These are phyloP conservation scores for Semicossyphus pulcher DNA, from an alignment of 2,113 vertebrate genomes.

Conservation along the genomic window DNA sequence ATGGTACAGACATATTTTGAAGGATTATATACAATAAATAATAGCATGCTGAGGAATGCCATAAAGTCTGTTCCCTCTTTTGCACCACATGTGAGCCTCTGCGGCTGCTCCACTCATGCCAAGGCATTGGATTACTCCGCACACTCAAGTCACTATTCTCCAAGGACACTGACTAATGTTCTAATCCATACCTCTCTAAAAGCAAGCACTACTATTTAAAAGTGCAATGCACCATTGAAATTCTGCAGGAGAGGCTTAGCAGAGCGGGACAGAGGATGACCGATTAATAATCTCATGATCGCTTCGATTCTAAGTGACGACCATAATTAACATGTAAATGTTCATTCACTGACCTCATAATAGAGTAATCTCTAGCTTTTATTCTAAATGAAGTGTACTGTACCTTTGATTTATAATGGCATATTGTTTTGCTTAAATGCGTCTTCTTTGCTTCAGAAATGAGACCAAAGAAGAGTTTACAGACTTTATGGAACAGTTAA, in stretches of 20 bases:
- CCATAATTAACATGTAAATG: not conserved
- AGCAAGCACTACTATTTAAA: slow-evolving; percentile 15
- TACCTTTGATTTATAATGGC: not conserved
- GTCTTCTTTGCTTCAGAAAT: no score
- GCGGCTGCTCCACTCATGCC: not conserved
- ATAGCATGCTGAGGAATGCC: not conserved
- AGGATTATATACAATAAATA: slow-evolving; percentile 1
- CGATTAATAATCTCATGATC: not conserved
- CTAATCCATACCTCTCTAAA: slow-evolving; percentile 40
- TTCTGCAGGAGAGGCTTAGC: not conserved
- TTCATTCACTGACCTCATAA: no score
- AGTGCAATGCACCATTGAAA: not conserved
- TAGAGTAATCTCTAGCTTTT: no score
- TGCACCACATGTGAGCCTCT: not conserved
- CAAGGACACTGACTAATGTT: slow-evolving; percentile 27
- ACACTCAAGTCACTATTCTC: slow-evolving; percentile 18
- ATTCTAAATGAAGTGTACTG: no score
- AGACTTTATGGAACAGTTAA: no score
- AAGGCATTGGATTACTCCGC: slow-evolving; percentile 26
- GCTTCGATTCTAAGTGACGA: not conserved
- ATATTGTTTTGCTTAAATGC: not conserved
- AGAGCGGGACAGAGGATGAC: not conserved
- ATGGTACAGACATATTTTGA: not conserved
- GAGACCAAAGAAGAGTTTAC: not conserved
- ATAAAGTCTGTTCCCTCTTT: not conserved